These are phyloP conservation scores for Lepidocolaptes lacrymiger DNA, from an alignment of 2,797 vertebrate genomes.

Conservation along the genomic window DNA sequence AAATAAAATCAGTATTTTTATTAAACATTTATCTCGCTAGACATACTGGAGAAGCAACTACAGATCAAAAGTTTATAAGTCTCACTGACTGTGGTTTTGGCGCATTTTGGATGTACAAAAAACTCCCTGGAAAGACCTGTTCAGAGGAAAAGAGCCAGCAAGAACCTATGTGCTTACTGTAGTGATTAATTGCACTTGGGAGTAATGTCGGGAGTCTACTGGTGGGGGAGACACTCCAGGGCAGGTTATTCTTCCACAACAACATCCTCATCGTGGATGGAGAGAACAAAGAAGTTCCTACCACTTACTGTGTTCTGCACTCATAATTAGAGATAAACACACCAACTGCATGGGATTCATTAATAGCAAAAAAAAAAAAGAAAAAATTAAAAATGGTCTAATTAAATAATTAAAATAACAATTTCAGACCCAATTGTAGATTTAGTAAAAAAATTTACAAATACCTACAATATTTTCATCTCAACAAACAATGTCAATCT, in stretches of 20 bases:
- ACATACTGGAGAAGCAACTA: not conserved
- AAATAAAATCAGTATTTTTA: not conserved
- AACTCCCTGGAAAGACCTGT: not conserved
- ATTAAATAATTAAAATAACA: not conserved
- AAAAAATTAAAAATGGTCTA: fast-evolving
- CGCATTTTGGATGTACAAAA: not conserved
- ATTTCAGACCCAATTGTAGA: not conserved
- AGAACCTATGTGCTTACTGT: not conserved
- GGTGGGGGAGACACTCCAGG: too few relatives aligned
- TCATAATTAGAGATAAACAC: fast-evolving
- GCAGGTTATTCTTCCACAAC: not conserved
- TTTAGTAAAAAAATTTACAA: not conserved
- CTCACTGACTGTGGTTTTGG: not conserved
- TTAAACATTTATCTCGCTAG: not conserved
- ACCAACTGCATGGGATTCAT: not conserved
- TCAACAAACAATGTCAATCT: not conserved
- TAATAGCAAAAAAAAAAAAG: not conserved
- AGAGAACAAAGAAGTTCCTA: not conserved
- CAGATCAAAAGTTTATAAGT: not conserved
- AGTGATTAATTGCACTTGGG: not conserved
- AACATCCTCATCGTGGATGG: not conserved
- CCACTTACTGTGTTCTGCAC: too few relatives aligned
- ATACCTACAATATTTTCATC: not conserved
- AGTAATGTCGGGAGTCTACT: not conserved
- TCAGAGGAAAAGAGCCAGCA: not conserved